Base-by-base conservation (phyloP, 2,113 vertebrate species). In the Rhabdornis inornatus region DNA sequence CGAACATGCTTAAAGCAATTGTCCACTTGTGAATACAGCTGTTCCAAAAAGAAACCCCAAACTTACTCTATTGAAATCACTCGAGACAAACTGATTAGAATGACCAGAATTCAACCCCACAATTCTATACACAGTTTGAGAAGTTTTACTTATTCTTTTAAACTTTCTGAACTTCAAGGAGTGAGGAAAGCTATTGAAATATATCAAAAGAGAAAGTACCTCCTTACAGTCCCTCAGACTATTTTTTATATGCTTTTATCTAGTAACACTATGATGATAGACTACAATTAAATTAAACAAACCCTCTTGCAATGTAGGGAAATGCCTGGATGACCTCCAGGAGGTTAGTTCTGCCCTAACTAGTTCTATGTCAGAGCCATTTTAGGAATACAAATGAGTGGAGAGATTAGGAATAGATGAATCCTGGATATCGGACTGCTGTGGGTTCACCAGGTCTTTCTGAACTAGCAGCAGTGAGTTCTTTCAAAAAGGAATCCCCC, bases 261-360 rank as follows among this genome's bases (percentile, higher is more conserved):
- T 66, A 68, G 45, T 42, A 50, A 79, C 19, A 65, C 21, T 68
- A 66, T 39, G 75, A 87, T 76, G 77, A 86, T 37, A 90, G 87
- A 56, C 49, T 57, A 79, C 25, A 10, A 95, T 81, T 80, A 94
- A 89, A 92, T 53, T 90, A 69, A 89, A 85, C 78, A 65, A 95
- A 68, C 31, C 33, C 45, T 90, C 70, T 16, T 83, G 75, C 78
- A 66, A 39, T 49, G 65, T 22, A 76, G 65, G 53, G 39, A 96
- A 94, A 77, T 42, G n/a, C 21, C 83, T 89, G 87, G 90, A 88
- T 83, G 35, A 86, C 86, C 87, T 88, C 83, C 86, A 90, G 79
- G 75, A 90, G 68, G 79, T 93, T 89, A 76, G 69, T 83, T 86
- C 60, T 89, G 78, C 63, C 59, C 55, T 84, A 83, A n/a, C 78